Percentiles rank a stretch among this genome's conserved stretches.
These are phyloP conservation scores for Diloba caeruleocephala DNA, from an alignment of 2,888 invertebrate genomes.

Conservation along the genomic window DNA sequence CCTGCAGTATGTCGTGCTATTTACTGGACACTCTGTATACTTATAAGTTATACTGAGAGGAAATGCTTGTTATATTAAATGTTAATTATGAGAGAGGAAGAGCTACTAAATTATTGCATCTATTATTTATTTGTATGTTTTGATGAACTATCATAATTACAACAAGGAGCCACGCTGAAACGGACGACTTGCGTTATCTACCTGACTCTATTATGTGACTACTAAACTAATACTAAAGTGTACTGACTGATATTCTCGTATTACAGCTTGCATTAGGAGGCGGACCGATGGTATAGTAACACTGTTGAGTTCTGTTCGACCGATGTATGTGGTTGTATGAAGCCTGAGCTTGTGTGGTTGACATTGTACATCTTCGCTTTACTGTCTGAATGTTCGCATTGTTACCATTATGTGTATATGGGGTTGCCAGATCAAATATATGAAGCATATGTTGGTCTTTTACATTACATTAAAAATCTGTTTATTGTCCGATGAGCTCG, in stretches of 20 bases:
- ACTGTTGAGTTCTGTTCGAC: conserved; percentile 62
- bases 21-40: too few relatives aligned
- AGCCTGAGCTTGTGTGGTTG: conserved; percentile 48
- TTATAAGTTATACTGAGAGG: too few relatives aligned
- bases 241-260: conserved; percentile 52
- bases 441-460: background rate
- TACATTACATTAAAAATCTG: too few relatives aligned
- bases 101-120: too few relatives aligned
- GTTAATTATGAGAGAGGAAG: too few relatives aligned
- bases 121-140: too few relatives aligned
- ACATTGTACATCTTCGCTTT: conserved; percentile 33
- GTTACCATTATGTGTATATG: background rate
- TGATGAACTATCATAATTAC: too few relatives aligned
- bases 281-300: conserved; percentile 80
- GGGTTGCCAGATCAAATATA: conserved; percentile 1
- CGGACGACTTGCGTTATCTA: too few relatives aligned
- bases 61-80: too few relatives aligned
- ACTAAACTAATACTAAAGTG: conserved; percentile 17
- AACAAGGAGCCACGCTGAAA: too few relatives aligned
- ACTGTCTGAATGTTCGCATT: conserved; percentile 27
- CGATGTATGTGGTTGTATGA: conserved; percentile 54
- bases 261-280: conserved; percentile 77
- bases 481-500: too few relatives aligned
- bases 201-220: conserved; percentile 21
- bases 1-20: too few relatives aligned